Base-by-base conservation (phyloP, 2,888 invertebrate species). In the Drosophila neoperkinsi region DNA sequence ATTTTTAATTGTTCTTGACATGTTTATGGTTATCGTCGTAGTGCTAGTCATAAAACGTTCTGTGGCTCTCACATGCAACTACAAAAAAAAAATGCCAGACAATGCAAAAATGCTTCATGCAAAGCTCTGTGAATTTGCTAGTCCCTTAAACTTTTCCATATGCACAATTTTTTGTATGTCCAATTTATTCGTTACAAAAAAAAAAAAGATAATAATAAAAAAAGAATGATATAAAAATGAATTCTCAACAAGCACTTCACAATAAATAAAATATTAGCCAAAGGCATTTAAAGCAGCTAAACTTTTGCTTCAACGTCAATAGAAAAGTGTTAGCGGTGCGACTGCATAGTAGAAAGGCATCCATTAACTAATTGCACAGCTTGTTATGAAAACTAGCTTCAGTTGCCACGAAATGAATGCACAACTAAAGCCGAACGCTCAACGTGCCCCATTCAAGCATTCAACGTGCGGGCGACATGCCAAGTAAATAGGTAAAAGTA, bases 341-440 rank as follows among this genome's bases (percentile, higher is more conserved):
- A 25, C 0, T 5, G 33, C 59, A 34, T 7, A 46, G 25, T 13
- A 36, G 52, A 62, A 38, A 53, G 49, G 49, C 71, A 79, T 90
- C 88, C 91, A 91, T 90, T 91, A 85, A 82, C 91, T 91, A 91
- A 91, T 90, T 90, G 81, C 77, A 77, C 82, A 82, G 71, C 66
- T 75, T 79, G 78, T 77, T 79, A 81, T 81, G 74, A 77, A 69
- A 88, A 79, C 71, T 69, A 73, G 79, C 65, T 69, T 64, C 64
- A 76, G 76, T 79, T 81, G 60, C 69, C 52, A 52, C 61, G 9
- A 4, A 25, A 46, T 62, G 70, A 65, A 59, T 30, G 34, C 56
- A 41, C 56, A 56, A 34, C 58, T 31, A 33, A 33, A 25, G 52
- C 55, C 28, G 49, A 41, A 61, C 71, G 67, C 68, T 72, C 34